Percentiles rank a stretch among this genome's conserved stretches.
Evolutionary conservation across 2,113 vertebrate species (phyloP).

Genomic region (Synodontis membranacea): DNA sequence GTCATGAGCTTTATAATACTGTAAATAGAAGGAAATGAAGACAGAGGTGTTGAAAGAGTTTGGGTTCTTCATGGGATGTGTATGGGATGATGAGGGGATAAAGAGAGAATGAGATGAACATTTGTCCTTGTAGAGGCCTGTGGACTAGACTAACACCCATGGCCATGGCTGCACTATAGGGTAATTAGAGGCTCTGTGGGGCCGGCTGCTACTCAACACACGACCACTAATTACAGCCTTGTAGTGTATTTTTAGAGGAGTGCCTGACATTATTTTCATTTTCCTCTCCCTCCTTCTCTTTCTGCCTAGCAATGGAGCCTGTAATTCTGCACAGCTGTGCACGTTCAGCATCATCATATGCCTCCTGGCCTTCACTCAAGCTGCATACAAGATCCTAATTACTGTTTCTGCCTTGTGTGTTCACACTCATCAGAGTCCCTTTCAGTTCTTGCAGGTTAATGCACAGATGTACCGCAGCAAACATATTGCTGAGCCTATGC

Average conservation of each 20-base stretch:
- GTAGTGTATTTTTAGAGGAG: constrained; percentile 73
- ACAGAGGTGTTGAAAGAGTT: neutral
- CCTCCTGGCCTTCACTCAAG: constrained; percentile 19
- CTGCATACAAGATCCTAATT: constrained; percentile 2
- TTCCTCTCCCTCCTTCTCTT: constrained; percentile 56
- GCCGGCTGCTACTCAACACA: constrained; percentile 71
- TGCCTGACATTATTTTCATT: constrained; percentile 74
- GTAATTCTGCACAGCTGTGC: constrained; percentile 76
- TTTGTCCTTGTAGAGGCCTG: constrained; percentile 59
- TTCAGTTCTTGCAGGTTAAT: neutral
- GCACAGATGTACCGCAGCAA: neutral
- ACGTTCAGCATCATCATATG: constrained; percentile 57
- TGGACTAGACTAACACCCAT: constrained; percentile 56
- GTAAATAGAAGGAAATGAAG: neutral
- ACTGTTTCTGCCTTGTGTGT: neutral
- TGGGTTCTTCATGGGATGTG: neutral
- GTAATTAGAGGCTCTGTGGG: constrained; percentile 77
- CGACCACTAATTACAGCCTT: constrained; percentile 76
- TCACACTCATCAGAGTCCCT: neutral
- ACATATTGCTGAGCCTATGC: neutral
- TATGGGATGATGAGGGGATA: constrained; percentile 33
- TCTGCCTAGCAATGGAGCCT: constrained; percentile 62
- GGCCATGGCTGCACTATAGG: constrained; percentile 40
- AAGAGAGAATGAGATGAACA: constrained; percentile 24
- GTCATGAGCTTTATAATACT: neutral